Evolutionary conservation across 2,113 vertebrate species (phyloP), one percentile per base, ranked within the genome.

Genomic region (Aythya baeri): DNA sequence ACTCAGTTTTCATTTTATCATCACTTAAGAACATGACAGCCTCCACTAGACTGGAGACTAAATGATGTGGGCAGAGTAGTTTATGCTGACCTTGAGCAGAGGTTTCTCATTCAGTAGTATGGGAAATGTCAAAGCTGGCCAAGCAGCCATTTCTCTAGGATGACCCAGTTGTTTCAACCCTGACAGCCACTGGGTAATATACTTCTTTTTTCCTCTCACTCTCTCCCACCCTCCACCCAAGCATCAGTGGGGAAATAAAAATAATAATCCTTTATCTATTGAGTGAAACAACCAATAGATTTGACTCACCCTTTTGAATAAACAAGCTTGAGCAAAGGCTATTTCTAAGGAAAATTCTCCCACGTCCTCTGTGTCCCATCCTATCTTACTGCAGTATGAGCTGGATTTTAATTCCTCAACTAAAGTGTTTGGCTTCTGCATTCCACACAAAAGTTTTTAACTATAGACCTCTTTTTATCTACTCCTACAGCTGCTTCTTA

Each of bases 401-500:
- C 93, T 87, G 50, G 65, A 83, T 84, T 96, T 97, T 95, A 95
- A 94, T 94, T 95, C 80, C 65, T 86, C 66, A 63, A 12, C 31
- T 73, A 16, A 85, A 92, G 27, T 25, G 22, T 90, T 91, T 75
- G 83, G 58, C n/a, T 95, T 81, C 81, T 96, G 20, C 41, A 73
- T 95, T 82, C 71, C 49, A 52, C 52, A 66, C 29, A 76, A 44
- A 91, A 95, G 74, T 79, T 91, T 91, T 91, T 84, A 93, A 96
- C 87, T 27, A 83, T 27, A 83, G 59, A 91, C 83, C 84, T 43
- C 67, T 86, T 89, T 95, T 95, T 89, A 89, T 97, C 91, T 95
- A 68, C 91, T 93, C 66, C 52, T 90, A 46, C 59, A 97, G 71
- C 80, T 95, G 82, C 72, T 90, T 96, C 94, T 97, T 91, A 88